These are phyloP conservation scores for Falco punctatus DNA, from an alignment of 2,113 vertebrate genomes.

Conservation along the genomic window DNA sequence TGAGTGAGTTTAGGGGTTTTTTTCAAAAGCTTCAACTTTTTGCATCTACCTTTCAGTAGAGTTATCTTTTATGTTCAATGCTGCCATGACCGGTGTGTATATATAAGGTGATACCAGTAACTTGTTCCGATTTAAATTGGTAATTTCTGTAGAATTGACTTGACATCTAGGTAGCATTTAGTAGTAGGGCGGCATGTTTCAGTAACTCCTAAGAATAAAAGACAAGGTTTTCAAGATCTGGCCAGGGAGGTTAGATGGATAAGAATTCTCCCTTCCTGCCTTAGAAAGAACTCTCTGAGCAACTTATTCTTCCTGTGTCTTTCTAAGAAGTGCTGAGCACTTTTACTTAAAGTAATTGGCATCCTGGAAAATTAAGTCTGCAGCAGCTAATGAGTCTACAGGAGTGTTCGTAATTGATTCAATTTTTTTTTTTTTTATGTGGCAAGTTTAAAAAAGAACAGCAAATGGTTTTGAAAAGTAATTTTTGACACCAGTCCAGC, in stretches of 20 bases:
- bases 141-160: not conserved
- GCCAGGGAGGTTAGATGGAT: not conserved
- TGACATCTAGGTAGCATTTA: not conserved
- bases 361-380: not conserved
- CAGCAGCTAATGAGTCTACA: not conserved
- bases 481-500: not conserved
- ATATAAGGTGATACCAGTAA: not conserved
- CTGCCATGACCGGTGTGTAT: not conserved
- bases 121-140: not conserved
- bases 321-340: not conserved
- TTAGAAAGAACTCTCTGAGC: not conserved
- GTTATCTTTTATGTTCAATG: not conserved
- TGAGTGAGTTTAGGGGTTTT: not conserved
- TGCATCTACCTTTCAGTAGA: not conserved
- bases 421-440: conserved; percentile 7
- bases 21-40: not conserved
- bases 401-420: not conserved
- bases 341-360: not conserved
- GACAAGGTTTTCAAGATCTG: not conserved
- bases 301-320: not conserved
- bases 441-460: not conserved
- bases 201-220: not conserved
- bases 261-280: not conserved
- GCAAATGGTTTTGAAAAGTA: not conserved
- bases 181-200: not conserved